Evolutionary conservation across 1,140 invertebrate genomes (phyloP).

Genomic region (Sesamia nonagrioides): DNA sequence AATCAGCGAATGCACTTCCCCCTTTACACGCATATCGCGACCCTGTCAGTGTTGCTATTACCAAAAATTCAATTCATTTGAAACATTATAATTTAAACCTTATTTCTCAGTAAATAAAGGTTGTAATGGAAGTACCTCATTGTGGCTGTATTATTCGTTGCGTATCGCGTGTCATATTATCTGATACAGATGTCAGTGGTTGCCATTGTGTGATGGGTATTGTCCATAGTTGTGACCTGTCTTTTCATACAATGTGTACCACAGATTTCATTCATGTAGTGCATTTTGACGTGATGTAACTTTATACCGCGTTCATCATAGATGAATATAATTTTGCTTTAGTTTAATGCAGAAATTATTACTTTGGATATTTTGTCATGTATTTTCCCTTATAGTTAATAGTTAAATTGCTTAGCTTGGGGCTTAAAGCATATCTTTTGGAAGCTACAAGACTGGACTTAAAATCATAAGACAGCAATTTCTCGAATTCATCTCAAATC

Average conservation of each 20-base stretch:
- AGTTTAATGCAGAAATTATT: not conserved
- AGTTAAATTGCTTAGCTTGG: no score
- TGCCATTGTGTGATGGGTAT: constrained; percentile 44
- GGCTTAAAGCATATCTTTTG: no score
- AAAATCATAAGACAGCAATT: no score
- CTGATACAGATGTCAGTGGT: constrained; percentile 53
- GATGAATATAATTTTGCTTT: not conserved
- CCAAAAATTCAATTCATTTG: constrained; percentile 24
- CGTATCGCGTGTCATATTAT: constrained; percentile 52
- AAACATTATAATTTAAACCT: constrained; percentile 33
- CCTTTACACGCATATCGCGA: constrained; percentile 37
- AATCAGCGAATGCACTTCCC: constrained; percentile 42
- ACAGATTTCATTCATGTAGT: constrained; percentile 19
- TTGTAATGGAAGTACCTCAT: no score
- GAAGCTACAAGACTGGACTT: no score
- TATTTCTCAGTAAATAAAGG: not conserved
- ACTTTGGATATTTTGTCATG: no score
- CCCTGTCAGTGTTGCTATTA: constrained; percentile 47
- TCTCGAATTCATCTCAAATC: no score
- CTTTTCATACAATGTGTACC: not conserved
- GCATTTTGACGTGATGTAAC: constrained; percentile 24
- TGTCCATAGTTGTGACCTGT: constrained; percentile 37
- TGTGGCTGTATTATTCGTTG: constrained; percentile 2
- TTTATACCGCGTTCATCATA: not conserved
- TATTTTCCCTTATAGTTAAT: no score